Evolutionary conservation across 2,113 vertebrate species (phyloP).

Genomic region (Aviceda subcristata): DNA sequence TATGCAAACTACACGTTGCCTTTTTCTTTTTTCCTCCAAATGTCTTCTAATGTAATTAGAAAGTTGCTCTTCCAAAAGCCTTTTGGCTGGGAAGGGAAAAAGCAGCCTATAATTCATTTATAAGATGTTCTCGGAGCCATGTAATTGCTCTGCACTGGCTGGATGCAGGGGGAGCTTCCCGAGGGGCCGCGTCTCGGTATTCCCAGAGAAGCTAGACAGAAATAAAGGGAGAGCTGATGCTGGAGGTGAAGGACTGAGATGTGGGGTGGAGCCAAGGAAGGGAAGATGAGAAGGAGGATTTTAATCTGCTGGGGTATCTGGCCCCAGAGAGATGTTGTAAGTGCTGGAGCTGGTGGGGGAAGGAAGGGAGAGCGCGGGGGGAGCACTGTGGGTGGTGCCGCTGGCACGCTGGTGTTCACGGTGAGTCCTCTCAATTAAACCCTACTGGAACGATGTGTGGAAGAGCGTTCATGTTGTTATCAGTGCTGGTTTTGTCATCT

Average conservation of each 20-base stretch:
- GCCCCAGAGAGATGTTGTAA: not conserved
- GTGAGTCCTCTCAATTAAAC: not conserved
- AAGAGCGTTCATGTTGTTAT: not conserved
- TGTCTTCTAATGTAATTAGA: constrained; percentile 46
- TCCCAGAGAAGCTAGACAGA: not conserved
- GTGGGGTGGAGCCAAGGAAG: not conserved
- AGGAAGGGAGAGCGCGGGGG: not conserved
- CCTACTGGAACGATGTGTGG: not conserved
- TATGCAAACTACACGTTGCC: not conserved
- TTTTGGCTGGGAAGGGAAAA: constrained; percentile 11
- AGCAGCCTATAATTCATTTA: constrained; percentile 50
- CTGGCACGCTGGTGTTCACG: not conserved
- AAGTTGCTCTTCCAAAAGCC: constrained; percentile 26
- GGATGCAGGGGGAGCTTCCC: not conserved
- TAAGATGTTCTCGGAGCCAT: not conserved
- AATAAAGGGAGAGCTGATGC: not conserved
- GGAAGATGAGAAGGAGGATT: not conserved
- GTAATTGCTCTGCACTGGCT: not conserved
- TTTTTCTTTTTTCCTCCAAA: constrained; percentile 2
- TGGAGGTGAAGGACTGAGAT: not conserved
- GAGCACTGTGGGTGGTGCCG: not conserved
- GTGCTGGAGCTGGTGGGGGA: not conserved
- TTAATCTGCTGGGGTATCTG: not conserved
- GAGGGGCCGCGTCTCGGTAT: fast-evolving
- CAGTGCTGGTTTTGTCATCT: not conserved